Evolutionary conservation across 2,797 vertebrate genomes (phyloP).

Genomic region (Hybognathus amarus): DNA sequence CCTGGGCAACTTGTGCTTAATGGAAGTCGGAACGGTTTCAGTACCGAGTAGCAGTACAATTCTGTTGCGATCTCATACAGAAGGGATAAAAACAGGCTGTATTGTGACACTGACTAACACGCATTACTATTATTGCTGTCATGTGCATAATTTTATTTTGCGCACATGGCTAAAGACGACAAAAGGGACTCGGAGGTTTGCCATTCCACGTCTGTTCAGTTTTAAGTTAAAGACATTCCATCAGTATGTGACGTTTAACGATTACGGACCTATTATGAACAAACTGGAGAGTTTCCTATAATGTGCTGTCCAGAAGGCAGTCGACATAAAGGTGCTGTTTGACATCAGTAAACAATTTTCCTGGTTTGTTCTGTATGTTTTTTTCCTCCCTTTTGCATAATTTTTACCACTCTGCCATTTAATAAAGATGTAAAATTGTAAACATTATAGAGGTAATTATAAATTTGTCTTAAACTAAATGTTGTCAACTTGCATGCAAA

Average conservation of each 20-base stretch:
- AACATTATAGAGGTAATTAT: conserved; percentile 72
- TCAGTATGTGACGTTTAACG: conserved; percentile 49
- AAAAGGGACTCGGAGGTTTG: conserved; percentile 62
- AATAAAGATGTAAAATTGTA: conserved; percentile 73
- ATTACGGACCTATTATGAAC: conserved; percentile 50
- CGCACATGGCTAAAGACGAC: conserved; percentile 48
- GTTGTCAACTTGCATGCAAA: conserved; percentile 66
- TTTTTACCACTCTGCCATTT: conserved; percentile 48
- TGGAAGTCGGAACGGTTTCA: conserved; percentile 48
- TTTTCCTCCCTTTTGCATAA: conserved; percentile 46
- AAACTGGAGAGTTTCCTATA: conserved; percentile 52
- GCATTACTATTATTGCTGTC: conserved; percentile 61
- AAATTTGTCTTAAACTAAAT: conserved; percentile 69
- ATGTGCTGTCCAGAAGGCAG: conserved; percentile 42
- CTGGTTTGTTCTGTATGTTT: conserved; percentile 53
- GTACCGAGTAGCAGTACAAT: conserved; percentile 72
- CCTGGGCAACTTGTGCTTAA: conserved; percentile 54
- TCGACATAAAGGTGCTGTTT: conserved; percentile 62
- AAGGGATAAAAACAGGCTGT: conserved; percentile 89
- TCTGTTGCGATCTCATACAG: conserved; percentile 94
- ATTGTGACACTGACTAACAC: conserved; percentile 88
- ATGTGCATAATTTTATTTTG: conserved; percentile 52
- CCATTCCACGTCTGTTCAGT: conserved; percentile 59
- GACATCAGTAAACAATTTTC: conserved; percentile 59
- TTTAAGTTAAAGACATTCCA: conserved; percentile 70